Conservation (phyloP, 2,888 invertebrate genomes). For the Andrena bucephala region DNA sequence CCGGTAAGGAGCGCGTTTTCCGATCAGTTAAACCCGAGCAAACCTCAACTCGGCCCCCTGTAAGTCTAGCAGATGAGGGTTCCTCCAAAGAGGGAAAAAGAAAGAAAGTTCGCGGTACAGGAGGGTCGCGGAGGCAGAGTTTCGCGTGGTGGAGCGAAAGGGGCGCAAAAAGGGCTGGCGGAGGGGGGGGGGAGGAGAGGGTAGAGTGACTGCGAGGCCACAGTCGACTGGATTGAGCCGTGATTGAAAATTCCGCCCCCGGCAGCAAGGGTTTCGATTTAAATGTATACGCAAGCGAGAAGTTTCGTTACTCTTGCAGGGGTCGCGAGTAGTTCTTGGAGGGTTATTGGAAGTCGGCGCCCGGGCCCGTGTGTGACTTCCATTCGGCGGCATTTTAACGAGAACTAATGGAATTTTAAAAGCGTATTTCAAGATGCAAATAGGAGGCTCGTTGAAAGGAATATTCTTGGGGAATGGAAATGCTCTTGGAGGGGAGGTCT, state of each 20-base stretch:
- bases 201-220: constrained; percentile 63
- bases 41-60: constrained; percentile 75
- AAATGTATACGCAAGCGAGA: constrained; percentile 72
- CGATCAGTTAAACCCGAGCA: constrained; percentile 80
- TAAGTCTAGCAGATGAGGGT: neutral
- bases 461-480: neutral
- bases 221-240: constrained; percentile 81
- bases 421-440: neutral
- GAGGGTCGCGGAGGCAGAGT: constrained; percentile 18
- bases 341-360: constrained; percentile 17
- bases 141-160: constrained; percentile 32
- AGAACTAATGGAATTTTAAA: constrained; percentile 51
- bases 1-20: constrained; percentile 79
- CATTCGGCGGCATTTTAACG: constrained; percentile 25
- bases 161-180: constrained; percentile 14
- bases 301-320: constrained; percentile 48
- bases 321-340: constrained; percentile 25
- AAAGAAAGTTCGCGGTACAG: constrained; percentile 29
- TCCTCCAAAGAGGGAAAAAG: constrained; percentile 40
- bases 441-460: neutral
- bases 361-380: neutral
- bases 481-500: neutral
- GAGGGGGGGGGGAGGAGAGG: constrained; percentile 44
- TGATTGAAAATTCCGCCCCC: constrained; percentile 83
- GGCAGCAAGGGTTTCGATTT: constrained; percentile 80